Conservation (phyloP, 2,113 vertebrate genomes). For the Piprites chloris region DNA sequence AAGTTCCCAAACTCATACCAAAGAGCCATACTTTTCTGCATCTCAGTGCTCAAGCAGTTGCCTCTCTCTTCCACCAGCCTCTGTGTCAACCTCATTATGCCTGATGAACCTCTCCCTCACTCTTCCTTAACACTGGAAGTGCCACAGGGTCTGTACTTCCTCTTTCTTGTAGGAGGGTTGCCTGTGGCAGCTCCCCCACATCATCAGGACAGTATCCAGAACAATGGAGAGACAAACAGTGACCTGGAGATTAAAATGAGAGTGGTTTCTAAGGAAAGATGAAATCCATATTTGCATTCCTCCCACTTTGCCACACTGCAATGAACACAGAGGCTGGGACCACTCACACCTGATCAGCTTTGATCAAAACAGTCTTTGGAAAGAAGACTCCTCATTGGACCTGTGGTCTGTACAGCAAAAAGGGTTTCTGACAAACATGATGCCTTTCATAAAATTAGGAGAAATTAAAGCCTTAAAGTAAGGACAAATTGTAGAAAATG, state of each 20-base stretch:
- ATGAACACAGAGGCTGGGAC: background rate
- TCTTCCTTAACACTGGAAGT: rapidly evolving
- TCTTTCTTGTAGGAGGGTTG: background rate
- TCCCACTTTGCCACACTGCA: background rate
- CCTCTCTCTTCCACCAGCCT: background rate
- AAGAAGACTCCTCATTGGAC: background rate
- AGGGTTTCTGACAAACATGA: background rate
- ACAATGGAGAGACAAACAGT: background rate
- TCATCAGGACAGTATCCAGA: background rate
- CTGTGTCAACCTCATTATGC: background rate
- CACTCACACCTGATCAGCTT: background rate
- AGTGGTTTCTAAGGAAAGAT: background rate
- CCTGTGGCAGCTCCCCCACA: background rate
- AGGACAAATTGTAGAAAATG: background rate
- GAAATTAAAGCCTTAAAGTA: background rate
- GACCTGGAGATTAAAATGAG: background rate
- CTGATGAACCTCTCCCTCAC: background rate
- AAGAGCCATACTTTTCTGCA: background rate
- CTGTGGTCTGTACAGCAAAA: background rate
- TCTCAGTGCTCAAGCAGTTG: background rate
- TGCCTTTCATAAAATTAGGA: background rate
- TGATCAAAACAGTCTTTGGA: background rate
- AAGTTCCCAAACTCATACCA: background rate
- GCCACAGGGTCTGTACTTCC: background rate
- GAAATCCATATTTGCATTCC: background rate